phyloP scores from a whole-genome alignment of 2,797 vertebrate genomes.

The Halcyon badia region DNA sequence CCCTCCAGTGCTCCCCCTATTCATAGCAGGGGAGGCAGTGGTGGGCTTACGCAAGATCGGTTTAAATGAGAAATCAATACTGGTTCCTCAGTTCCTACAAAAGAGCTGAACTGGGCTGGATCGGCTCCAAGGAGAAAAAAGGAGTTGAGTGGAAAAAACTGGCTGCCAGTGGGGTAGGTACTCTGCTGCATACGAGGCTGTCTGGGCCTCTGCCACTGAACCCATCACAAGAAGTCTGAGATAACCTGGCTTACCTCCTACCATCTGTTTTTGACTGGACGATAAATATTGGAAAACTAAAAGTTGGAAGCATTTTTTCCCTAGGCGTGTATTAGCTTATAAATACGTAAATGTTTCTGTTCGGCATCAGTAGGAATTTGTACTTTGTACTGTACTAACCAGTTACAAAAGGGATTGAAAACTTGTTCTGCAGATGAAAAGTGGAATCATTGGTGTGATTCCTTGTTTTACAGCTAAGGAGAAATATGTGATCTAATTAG shows the following conservation, averaged over 20 bases:
- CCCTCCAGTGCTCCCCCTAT: background rate
- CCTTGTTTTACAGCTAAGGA: slow-evolving; percentile 62
- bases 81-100: slow-evolving; percentile 61
- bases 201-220: slow-evolving; percentile 61
- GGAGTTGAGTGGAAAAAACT: slow-evolving; percentile 55
- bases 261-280: slow-evolving; percentile 55
- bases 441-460: slow-evolving; percentile 27
- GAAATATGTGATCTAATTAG: slow-evolving; percentile 68
- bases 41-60: slow-evolving; percentile 46
- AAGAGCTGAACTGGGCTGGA: slow-evolving; percentile 72
- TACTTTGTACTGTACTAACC: slow-evolving; percentile 5
- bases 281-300: slow-evolving; percentile 64
- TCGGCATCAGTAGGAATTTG: slow-evolving; percentile 44
- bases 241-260: slow-evolving; percentile 58
- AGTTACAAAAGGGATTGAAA: slow-evolving; percentile 50
- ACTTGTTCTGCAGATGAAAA: slow-evolving; percentile 53
- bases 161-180: slow-evolving; percentile 43
- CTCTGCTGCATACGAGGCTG: slow-evolving; percentile 8
- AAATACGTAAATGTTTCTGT: slow-evolving; percentile 61
- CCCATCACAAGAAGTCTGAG: slow-evolving; percentile 55
- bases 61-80: slow-evolving; percentile 75
- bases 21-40: slow-evolving; percentile 55
- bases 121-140: slow-evolving; percentile 57
- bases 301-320: slow-evolving; percentile 45
- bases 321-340: slow-evolving; percentile 1